These are phyloP conservation scores for Sarcophaga bullata DNA, from an alignment of 1,140 invertebrate species.

Conservation along the genomic window DNA sequence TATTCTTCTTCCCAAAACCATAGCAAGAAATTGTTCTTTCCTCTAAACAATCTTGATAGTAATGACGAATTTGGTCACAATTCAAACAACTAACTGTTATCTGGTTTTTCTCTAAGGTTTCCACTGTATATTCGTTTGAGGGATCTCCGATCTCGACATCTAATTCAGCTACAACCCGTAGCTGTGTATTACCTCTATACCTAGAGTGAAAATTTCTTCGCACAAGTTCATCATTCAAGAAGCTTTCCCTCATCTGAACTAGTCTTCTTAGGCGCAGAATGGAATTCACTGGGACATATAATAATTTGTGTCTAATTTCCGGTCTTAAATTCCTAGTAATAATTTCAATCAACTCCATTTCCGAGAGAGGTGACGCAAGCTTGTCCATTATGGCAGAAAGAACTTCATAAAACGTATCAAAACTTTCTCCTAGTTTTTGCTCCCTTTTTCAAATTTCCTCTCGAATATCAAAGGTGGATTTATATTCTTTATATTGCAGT, in stretches of 20 bases:
- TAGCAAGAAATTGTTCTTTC: not conserved
- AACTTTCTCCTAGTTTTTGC: not conserved
- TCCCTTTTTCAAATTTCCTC: not conserved
- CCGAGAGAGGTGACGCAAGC: not conserved
- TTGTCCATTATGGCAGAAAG: conserved; percentile 2
- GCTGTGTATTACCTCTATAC: too few species aligned
- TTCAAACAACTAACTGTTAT: not conserved
- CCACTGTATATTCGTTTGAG: not conserved
- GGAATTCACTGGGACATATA: too few species aligned
- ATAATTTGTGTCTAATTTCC: not conserved
- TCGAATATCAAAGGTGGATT: not conserved
- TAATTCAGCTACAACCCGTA: not conserved
- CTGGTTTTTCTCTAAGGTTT: not conserved
- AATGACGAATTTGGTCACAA: not conserved
- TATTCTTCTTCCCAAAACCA: not conserved
- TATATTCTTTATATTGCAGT: conserved; percentile 12
- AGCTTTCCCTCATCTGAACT: conserved; percentile 7
- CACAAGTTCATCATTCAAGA: conserved; percentile 11
- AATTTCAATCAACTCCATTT: conserved; percentile 8
- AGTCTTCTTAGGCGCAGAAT: not conserved
- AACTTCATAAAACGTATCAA: not conserved
- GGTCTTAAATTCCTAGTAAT: conserved; percentile 2
- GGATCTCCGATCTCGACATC: not conserved
- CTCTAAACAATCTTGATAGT: conserved; percentile 17
- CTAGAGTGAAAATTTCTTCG: not conserved